Conservation (phyloP, 2,888 invertebrate genomes). For the Orthosia gracilis region DNA sequence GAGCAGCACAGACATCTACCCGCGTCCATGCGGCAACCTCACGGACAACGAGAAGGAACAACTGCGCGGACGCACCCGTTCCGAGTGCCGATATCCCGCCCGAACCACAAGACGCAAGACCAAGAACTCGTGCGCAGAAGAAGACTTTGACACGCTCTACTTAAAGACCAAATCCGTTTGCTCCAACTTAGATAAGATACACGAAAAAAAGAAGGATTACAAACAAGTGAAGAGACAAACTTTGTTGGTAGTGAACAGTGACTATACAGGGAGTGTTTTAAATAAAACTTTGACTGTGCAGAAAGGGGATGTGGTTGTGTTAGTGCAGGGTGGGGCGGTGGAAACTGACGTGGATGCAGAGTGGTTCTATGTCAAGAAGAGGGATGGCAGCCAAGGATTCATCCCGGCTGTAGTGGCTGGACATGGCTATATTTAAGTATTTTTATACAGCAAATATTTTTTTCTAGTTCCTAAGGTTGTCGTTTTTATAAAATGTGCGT, state of each 20-base stretch:
- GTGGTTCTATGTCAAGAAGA: conserved; percentile 95
- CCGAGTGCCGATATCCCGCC: conserved; percentile 92
- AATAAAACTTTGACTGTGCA: conserved; percentile 92
- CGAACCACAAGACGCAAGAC: conserved; percentile 81
- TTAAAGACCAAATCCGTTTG: conserved; percentile 89
- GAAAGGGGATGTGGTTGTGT: conserved; percentile 94
- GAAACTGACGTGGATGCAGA: conserved; percentile 92
- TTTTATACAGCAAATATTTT: background rate
- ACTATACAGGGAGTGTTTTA: conserved; percentile 91
- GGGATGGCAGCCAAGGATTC: conserved; percentile 94
- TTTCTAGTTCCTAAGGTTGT: conserved; percentile 1
- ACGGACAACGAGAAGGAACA: conserved; percentile 95
- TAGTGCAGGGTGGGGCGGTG: conserved; percentile 88
- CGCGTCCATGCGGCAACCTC: conserved; percentile 95
- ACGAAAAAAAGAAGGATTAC: conserved; percentile 73
- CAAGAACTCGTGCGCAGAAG: conserved; percentile 92
- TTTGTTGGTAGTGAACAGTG: conserved; percentile 93
- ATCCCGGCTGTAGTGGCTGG: conserved; percentile 95
- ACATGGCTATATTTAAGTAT: conserved; percentile 93
- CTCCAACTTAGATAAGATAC: conserved; percentile 78
- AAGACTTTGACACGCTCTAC: conserved; percentile 94
- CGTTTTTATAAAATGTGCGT: conserved; percentile 1
- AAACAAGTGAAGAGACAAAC: conserved; percentile 91
- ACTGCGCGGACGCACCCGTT: conserved; percentile 92
- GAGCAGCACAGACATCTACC: conserved; percentile 95